Base-by-base conservation (phyloP, 1,140 invertebrate species). In the Euwallacea similis region DNA sequence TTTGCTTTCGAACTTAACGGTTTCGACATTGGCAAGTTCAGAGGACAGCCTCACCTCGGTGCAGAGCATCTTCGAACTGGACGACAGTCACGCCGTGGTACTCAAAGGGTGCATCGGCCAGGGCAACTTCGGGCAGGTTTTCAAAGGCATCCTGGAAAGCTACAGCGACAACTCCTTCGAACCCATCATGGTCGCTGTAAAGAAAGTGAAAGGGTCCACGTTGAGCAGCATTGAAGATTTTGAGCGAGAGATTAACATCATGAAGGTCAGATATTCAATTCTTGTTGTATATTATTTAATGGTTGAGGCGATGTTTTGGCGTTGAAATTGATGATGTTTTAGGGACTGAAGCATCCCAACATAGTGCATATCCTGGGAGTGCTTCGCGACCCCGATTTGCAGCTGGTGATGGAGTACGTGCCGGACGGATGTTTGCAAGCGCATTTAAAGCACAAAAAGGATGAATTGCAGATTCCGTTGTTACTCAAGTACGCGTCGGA, bases 381-480 rank as follows among this genome's bases (percentile, higher is more conserved):
- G 61, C 88, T 92, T 10, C 87, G 91, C 73, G 88, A 91, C 58
- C 90, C 91, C 0, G 88, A 91, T 73, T 87, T 91, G 11, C 88
- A 89, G 68, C 85, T 96, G 64, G 89, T 96, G 0, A 96, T 96
- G 94, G 94, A 97, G 81, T 96, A 89, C 78, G 84, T 96, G 0
- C 88, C 89, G 65, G 88, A 91, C 72, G 92, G 93, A 9, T 94
- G 93, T 0, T 85, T 97, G 15, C 86, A 90, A 73, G 88, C 88
- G 76, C 94, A 94, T 79, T 83, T 97, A 54, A 87, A 88, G 71
- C 90, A 90, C 55, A 84, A 91, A 76, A 85, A 86, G 1, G 88
- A 91, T 65, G 86, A 83, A 71, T 80, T 92, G 2, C 84, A 85
- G 7, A 85, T 85, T 47, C 85, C 86, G 59, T 88, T 87, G 75